A percentile compares a stretch with the other conserved stretches of the same genome.
These are phyloP conservation scores for Caenorhabditis becei DNA, from an alignment of 2,888 invertebrate species.

Conservation along the genomic window DNA sequence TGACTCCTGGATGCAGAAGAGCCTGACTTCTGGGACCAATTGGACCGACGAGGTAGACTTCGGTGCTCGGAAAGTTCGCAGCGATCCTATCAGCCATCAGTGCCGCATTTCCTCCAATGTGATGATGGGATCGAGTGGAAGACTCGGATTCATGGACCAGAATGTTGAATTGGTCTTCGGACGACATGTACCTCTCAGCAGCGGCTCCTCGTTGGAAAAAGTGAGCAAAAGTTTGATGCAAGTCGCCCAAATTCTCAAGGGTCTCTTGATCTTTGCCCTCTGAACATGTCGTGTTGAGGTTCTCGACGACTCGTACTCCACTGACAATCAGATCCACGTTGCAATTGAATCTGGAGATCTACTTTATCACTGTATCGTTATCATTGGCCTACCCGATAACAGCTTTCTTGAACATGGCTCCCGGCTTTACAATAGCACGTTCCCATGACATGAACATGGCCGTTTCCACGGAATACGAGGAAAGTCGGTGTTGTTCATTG, in stretches of 20 bases:
- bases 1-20: conserved; percentile 82
- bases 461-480: conserved; percentile 76
- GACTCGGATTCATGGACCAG: conserved; percentile 71
- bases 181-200: conserved; percentile 82
- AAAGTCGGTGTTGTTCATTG: conserved; percentile 77
- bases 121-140: conserved; percentile 79
- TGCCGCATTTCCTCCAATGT: conserved; percentile 84
- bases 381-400: conserved; percentile 75
- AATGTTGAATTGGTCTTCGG: conserved; percentile 74
- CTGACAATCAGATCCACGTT: conserved; percentile 83
- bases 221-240: conserved; percentile 83
- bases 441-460: conserved; percentile 79
- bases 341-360: conserved; percentile 81
- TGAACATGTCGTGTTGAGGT: conserved; percentile 80
- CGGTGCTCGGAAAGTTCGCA: conserved; percentile 82
- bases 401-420: conserved; percentile 77
- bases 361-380: too few species aligned
- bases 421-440: conserved; percentile 76
- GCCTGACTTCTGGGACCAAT: conserved; percentile 82
- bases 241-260: conserved; percentile 77
- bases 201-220: conserved; percentile 83
- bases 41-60: conserved; percentile 83
- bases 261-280: conserved; percentile 67
- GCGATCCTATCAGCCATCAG: conserved; percentile 83
- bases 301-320: conserved; percentile 82